These are phyloP conservation scores for Leptatherina wallacei DNA, from an alignment of 2,797 vertebrate genomes.

Conservation along the genomic window DNA sequence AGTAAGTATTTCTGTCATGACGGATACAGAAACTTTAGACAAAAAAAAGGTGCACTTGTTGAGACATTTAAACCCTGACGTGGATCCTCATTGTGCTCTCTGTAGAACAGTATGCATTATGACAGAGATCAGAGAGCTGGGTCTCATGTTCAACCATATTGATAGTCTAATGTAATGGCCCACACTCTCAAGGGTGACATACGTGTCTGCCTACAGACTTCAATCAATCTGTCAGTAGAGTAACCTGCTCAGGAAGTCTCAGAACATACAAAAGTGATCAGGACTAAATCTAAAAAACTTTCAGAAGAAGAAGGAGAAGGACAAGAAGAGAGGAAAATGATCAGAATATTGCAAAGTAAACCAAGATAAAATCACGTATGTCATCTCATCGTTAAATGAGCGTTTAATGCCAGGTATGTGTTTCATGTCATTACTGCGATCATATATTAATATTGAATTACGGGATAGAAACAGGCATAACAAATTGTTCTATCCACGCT, in stretches of 20 bases:
- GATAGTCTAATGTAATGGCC: neutral
- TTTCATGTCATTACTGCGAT: neutral
- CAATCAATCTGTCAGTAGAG: neutral
- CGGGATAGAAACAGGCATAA: conserved; percentile 18
- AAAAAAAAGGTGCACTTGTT: neutral
- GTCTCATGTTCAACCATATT: conserved; percentile 31
- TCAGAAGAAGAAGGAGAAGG: too few relatives aligned
- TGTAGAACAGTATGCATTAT: conserved; percentile 22
- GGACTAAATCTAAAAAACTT: neutral
- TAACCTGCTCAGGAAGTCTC: neutral
- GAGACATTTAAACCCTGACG: conserved; percentile 20
- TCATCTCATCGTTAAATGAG: neutral
- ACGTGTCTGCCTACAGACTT: neutral
- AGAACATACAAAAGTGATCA: neutral
- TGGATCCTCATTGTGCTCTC: conserved; percentile 33
- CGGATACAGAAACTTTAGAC: neutral
- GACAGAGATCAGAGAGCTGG: conserved; percentile 13
- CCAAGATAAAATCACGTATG: neutral
- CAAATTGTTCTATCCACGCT: neutral
- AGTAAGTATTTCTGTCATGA: conserved; percentile 25
- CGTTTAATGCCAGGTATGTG: neutral
- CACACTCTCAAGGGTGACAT: neutral
- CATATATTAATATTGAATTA: conserved; percentile 11
- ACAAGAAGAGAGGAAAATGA: neutral
- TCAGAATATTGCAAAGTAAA: neutral